phyloP scores from a whole-genome alignment of 2,797 vertebrate species.

The Triplophysa yarkandensis region DNA sequence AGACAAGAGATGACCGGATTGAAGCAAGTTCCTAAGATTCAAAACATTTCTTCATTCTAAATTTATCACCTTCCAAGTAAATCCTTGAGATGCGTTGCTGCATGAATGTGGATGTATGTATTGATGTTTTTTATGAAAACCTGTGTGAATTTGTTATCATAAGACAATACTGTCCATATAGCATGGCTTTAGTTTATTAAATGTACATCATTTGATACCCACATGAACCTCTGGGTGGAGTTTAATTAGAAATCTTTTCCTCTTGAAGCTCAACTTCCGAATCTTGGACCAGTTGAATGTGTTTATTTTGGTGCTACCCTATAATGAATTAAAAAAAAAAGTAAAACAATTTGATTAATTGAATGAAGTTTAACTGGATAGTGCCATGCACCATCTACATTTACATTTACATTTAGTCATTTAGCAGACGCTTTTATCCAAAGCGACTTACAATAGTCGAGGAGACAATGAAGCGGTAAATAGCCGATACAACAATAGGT shows the following conservation, averaged over 20 bases:
- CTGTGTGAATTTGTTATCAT: constrained; percentile 3
- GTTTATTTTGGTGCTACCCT: constrained; percentile 95
- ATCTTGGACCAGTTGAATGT: constrained; percentile 99
- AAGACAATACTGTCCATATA: background rate
- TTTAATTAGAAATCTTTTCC: constrained; percentile 95
- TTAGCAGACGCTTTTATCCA: too few relatives aligned
- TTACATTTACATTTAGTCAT: too few relatives aligned
- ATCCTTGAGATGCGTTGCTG: too few relatives aligned
- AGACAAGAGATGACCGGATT: too few relatives aligned
- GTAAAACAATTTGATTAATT: background rate
- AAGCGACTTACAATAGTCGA: too few relatives aligned
- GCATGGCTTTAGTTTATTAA: background rate
- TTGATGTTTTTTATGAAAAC: too few relatives aligned
- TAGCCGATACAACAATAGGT: background rate
- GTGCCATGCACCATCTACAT: too few relatives aligned
- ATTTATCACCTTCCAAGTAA: too few relatives aligned
- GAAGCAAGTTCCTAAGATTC: too few relatives aligned
- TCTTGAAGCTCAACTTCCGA: constrained; percentile 97
- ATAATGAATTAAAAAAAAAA: constrained; percentile 9
- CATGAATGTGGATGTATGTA: too few relatives aligned
- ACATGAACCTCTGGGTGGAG: constrained; percentile 95
- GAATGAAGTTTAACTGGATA: background rate
- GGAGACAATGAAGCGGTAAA: background rate
- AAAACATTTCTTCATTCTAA: too few relatives aligned
- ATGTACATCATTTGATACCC: constrained; percentile 61